phyloP scores from a whole-genome alignment of 1,140 invertebrate genomes.

The Meloidogyne chitwoodi region DNA sequence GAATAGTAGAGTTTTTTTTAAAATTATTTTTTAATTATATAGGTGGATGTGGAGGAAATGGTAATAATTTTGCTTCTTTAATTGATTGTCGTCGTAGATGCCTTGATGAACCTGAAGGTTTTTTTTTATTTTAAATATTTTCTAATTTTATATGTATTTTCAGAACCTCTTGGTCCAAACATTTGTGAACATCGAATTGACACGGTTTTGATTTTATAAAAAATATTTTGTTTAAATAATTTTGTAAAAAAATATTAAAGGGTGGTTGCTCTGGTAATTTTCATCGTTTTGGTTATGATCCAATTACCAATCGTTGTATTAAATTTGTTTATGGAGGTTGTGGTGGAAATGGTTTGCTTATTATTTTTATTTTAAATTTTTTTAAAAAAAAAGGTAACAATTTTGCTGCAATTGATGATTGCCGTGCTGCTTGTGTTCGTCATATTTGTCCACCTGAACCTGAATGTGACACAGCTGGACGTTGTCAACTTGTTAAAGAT shows the following conservation, averaged over 20 bases:
- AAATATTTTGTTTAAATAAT: neutral
- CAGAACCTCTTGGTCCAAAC: conserved; percentile 22
- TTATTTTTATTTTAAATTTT: neutral
- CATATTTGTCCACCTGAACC: conserved; percentile 34
- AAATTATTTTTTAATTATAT: neutral
- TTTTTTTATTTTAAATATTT: neutral
- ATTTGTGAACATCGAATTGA: conserved; percentile 51
- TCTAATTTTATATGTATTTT: neutral
- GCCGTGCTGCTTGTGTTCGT: conserved; percentile 32
- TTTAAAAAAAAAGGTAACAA: conserved; percentile 50
- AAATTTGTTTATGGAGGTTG: conserved; percentile 53
- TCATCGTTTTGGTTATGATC: conserved; percentile 50
- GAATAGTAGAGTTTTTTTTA: too few relatives aligned
- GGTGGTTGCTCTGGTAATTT: conserved; percentile 54
- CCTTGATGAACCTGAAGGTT: neutral
- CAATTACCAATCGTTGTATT: conserved; percentile 40
- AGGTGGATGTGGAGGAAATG: conserved; percentile 48
- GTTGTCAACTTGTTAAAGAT: conserved; percentile 57
- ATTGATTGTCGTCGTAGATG: conserved; percentile 35
- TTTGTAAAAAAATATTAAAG: neutral
- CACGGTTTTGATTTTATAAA: conserved; percentile 32
- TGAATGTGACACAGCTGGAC: conserved; percentile 39
- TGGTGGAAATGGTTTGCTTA: conserved; percentile 43
- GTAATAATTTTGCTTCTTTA: conserved; percentile 43
- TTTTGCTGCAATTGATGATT: conserved; percentile 49